phyloP scores from a whole-genome alignment of 2,888 invertebrate genomes.

The Agrotis segetum region DNA sequence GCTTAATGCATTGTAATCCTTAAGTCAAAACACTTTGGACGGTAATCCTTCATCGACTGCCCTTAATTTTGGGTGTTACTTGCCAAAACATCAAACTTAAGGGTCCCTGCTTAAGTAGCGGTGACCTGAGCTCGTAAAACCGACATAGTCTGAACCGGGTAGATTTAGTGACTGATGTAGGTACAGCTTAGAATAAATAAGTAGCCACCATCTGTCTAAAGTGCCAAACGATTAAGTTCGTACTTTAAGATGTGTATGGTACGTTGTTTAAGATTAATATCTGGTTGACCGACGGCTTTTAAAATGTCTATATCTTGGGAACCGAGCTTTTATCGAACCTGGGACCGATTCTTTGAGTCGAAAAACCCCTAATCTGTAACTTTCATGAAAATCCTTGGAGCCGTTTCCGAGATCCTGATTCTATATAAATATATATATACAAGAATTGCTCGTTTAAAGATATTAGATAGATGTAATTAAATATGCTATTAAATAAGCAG shows the following conservation, averaged over 20 bases:
- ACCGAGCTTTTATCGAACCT: too few relatives aligned
- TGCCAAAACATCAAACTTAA: slow-evolving; percentile 67
- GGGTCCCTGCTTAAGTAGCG: slow-evolving; percentile 56
- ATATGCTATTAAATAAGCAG: background rate
- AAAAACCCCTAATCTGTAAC: too few relatives aligned
- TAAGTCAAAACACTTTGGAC: slow-evolving; percentile 61
- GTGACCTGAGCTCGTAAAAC: slow-evolving; percentile 63
- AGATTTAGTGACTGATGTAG: slow-evolving; percentile 46
- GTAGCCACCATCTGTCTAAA: slow-evolving; percentile 21
- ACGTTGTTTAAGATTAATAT: background rate
- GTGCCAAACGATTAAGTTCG: slow-evolving; percentile 19
- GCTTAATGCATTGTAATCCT: slow-evolving; percentile 46
- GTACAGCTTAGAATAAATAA: slow-evolving; percentile 51
- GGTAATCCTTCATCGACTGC: slow-evolving; percentile 73
- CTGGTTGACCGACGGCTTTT: too few relatives aligned
- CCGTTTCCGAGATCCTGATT: too few relatives aligned
- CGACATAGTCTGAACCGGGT: slow-evolving; percentile 44
- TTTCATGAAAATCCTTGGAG: too few relatives aligned
- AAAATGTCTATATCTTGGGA: too few relatives aligned
- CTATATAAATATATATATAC: too few relatives aligned
- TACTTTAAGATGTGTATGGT: slow-evolving; percentile 18
- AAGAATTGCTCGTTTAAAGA: too few relatives aligned
- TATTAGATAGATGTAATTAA: too few relatives aligned
- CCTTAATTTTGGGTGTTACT: slow-evolving; percentile 73
- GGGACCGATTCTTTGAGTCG: too few relatives aligned